phyloP scores from a whole-genome alignment of 2,797 vertebrate genomes.

The Phrynocephalus vlangalii region DNA sequence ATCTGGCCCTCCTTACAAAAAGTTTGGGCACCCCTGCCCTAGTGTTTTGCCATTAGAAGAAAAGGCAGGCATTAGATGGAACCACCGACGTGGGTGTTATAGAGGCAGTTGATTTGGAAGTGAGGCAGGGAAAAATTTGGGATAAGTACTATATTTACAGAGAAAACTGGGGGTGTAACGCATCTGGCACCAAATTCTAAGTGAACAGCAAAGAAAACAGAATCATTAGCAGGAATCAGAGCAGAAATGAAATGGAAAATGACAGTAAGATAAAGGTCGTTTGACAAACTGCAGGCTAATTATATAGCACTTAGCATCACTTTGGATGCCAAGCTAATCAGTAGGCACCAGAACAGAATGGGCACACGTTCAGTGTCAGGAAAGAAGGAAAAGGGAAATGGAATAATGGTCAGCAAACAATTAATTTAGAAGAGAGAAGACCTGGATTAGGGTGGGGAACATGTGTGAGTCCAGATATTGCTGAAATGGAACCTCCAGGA shows the following conservation, averaged over 20 bases:
- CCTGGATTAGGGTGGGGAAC: not conserved
- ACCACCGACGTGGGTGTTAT: not conserved
- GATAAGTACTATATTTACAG: not conserved
- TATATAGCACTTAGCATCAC: conserved; percentile 51
- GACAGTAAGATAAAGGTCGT: conserved; percentile 55
- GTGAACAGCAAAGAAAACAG: conserved; percentile 41
- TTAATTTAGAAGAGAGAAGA: not conserved
- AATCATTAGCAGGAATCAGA: conserved; percentile 47
- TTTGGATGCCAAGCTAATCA: conserved; percentile 57
- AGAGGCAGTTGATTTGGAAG: not conserved
- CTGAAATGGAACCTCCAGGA: not conserved
- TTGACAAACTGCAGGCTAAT: conserved; percentile 60
- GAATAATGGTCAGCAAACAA: conserved; percentile 42
- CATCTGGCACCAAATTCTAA: conserved; percentile 47
- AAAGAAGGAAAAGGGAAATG: conserved; percentile 51
- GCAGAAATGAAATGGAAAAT: conserved; percentile 62
- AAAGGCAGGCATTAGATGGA: not conserved
- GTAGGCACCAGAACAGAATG: conserved; percentile 51
- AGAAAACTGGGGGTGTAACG: conserved; percentile 3
- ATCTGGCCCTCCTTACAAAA: too few relatives aligned
- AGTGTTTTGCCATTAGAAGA: not conserved
- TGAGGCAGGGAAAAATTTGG: fast-evolving
- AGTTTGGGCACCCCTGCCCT: too few relatives aligned
- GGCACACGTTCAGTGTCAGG: conserved; percentile 47
- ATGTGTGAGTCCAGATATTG: not conserved